Conservation (phyloP, 2,888 invertebrate species). For the Perizoma affinitatum region DNA sequence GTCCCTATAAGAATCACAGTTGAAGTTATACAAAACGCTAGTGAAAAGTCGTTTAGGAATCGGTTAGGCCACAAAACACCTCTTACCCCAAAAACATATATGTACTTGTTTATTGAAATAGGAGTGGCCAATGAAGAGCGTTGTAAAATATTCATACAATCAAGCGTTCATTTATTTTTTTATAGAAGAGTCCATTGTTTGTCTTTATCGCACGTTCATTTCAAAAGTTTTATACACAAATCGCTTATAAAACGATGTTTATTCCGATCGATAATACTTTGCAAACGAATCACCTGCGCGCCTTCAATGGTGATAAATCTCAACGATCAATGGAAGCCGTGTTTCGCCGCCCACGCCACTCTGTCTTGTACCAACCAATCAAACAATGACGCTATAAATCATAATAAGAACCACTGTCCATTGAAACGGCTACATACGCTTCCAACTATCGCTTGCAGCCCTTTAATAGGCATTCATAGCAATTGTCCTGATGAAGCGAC, state of each 20-base stretch:
- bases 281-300: constrained; percentile 56
- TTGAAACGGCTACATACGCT: constrained; percentile 1
- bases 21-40: no score
- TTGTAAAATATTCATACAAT: constrained; percentile 36
- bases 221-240: constrained; percentile 27
- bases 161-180: constrained; percentile 32
- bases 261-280: constrained; percentile 36
- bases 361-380: constrained; percentile 45
- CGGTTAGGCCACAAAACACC: no score
- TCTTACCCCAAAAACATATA: no score
- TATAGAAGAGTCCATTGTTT: constrained; percentile 35
- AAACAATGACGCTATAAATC: constrained; percentile 50
- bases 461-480: no score
- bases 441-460: no score
- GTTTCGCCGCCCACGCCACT: constrained; percentile 50
- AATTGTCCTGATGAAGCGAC: no score
- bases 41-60: no score
- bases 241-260: constrained; percentile 26
- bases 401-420: constrained; percentile 26
- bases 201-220: constrained; percentile 39
- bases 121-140: not conserved
- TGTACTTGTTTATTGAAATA: no score
- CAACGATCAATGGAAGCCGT: constrained; percentile 52
- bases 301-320: constrained; percentile 67
- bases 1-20: no score